phyloP scores from a whole-genome alignment of 1,140 invertebrate species.

The Aphelinus atriplicis region DNA sequence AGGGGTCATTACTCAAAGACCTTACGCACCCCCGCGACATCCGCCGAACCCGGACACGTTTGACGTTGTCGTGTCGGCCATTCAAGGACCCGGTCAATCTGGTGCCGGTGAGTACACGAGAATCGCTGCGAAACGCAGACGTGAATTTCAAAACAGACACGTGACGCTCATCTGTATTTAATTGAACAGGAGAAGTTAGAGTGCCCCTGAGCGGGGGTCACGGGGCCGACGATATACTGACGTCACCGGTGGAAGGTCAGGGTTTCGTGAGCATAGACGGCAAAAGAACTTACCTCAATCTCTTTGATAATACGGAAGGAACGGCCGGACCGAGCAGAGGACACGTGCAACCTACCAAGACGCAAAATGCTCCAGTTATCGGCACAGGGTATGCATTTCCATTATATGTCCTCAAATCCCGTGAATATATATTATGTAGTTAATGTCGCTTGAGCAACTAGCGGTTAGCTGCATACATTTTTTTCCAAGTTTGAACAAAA shows the following conservation, averaged over 20 bases:
- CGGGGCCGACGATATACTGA: constrained; percentile 75
- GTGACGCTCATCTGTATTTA: neutral
- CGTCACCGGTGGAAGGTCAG: constrained; percentile 79
- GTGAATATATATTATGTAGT: too few species aligned
- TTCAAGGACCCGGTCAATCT: constrained; percentile 78
- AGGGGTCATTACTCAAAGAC: constrained; percentile 61
- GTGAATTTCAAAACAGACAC: constrained; percentile 8
- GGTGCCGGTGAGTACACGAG: constrained; percentile 52
- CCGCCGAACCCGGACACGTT: constrained; percentile 79
- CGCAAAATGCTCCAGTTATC: constrained; percentile 51
- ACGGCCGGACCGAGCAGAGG: constrained; percentile 47
- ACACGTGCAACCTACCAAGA: constrained; percentile 57
- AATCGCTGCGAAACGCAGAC: too few species aligned
- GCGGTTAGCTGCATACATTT: too few species aligned
- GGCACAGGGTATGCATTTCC: constrained; percentile 66
- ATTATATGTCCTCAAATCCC: neutral
- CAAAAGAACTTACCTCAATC: constrained; percentile 86
- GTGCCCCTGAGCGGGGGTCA: constrained; percentile 61
- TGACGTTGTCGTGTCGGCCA: constrained; percentile 86
- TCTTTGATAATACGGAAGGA: constrained; percentile 72
- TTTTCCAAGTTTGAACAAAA: too few species aligned
- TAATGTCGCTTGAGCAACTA: neutral
- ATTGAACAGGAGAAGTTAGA: constrained; percentile 52
- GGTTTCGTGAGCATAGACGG: constrained; percentile 93
- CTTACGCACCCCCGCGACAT: constrained; percentile 59